Conservation (phyloP, 2,797 vertebrate species). For the Simalia tracyae region DNA sequence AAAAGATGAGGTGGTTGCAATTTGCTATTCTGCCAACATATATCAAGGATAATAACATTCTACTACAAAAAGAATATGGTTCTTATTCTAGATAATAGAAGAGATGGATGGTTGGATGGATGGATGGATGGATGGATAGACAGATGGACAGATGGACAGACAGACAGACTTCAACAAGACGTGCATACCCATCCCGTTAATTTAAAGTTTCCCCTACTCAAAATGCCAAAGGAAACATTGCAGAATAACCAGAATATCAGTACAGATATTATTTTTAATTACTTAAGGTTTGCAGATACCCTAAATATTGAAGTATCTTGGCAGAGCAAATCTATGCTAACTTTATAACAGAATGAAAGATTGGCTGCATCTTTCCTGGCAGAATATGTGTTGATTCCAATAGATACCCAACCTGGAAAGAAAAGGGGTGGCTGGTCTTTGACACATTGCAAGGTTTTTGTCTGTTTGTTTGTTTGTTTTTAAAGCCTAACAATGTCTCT, state of each 20-base stretch:
- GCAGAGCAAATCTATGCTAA: neutral
- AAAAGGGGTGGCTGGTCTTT: neutral
- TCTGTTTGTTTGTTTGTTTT: neutral
- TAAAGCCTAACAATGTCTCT: neutral
- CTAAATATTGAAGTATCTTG: neutral
- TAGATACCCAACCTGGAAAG: neutral
- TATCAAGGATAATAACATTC: constrained; percentile 6
- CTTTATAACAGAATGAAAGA: neutral
- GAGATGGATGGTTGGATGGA: too few species aligned
- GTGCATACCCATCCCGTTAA: neutral
- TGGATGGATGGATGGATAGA: too few species aligned
- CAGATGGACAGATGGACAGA: too few species aligned
- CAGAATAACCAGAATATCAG: neutral
- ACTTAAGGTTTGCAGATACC: neutral
- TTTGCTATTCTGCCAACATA: neutral
- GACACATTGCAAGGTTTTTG: neutral
- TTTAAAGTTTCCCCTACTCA: neutral
- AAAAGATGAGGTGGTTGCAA: neutral
- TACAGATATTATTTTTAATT: neutral
- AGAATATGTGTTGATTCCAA: neutral
- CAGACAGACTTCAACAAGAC: neutral
- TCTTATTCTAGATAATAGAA: neutral
- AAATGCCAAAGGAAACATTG: neutral
- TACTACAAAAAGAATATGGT: constrained; percentile 1
- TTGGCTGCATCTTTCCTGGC: neutral